phyloP scores from a whole-genome alignment of 1,140 invertebrate species.

The Drosophila sucinea region DNA sequence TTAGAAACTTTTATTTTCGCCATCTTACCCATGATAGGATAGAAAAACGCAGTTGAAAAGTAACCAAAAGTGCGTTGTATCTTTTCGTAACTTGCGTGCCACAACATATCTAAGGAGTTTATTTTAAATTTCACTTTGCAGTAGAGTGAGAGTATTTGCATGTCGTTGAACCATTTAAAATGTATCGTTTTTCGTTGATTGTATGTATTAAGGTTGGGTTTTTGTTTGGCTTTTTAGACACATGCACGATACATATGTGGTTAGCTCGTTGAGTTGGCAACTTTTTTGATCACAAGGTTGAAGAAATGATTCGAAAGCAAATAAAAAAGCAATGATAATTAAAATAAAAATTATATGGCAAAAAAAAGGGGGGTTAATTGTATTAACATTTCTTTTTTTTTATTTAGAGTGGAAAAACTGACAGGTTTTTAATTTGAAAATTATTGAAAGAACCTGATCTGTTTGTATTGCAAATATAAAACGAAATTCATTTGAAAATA shows the following conservation, averaged over 20 bases:
- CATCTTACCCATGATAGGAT: too few relatives aligned
- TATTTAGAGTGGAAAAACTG: background rate
- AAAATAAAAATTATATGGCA: background rate
- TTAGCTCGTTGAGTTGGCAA: background rate
- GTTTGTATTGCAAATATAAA: too few relatives aligned
- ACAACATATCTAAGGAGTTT: too few relatives aligned
- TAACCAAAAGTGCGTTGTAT: background rate
- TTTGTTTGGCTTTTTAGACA: slow-evolving; percentile 6
- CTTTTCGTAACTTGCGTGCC: background rate
- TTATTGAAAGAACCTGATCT: too few relatives aligned
- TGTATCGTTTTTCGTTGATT: background rate
- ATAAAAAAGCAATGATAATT: background rate
- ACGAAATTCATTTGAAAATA: too few relatives aligned
- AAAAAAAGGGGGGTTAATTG: background rate
- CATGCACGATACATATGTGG: background rate
- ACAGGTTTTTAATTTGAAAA: too few relatives aligned
- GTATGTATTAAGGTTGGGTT: slow-evolving; percentile 9
- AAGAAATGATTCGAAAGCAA: slow-evolving; percentile 12
- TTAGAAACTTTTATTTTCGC: too few relatives aligned
- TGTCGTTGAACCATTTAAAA: background rate
- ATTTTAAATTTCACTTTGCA: background rate
- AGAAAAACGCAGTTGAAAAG: too few relatives aligned
- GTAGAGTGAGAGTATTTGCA: background rate
- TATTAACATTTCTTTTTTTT: background rate
- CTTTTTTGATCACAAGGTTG: slow-evolving; percentile 8